Base-by-base conservation (phyloP, 2,888 invertebrate genomes). In the Creontiades dilutus region DNA sequence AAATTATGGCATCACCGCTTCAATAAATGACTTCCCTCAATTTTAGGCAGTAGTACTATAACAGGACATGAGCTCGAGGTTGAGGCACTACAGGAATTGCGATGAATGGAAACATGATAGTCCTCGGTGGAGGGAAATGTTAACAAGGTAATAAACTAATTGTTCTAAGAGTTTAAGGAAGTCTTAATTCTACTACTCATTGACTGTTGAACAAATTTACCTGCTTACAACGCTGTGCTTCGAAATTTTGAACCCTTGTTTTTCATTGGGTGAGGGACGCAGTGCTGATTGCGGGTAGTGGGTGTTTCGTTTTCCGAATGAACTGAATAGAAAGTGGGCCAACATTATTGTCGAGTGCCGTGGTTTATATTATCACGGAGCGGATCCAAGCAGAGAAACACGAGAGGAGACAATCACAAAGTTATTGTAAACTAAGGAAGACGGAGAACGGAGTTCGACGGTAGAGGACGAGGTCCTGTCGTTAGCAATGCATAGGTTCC, bases 351-450 rank as follows among this genome's bases (percentile, higher is more conserved):
- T 57, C 57, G 57, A 57, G 57, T 57, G 57, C 5, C n/a, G 5
- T 5, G n/a, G n/a, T n/a, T 57, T n/a, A 57, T 57, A 57, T 57
- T 57, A 57, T n/a, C 57, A 57, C 16, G 57, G n/a, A 5, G n/a
- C 16, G 57, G 57, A 68, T 5, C 68, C 68, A 2, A 23, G 68
- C 23, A 27, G 68, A 23, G 19, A 37, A 37, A 68, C 19, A 68
- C 68, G 23, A 12, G 11, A 68, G 68, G 68, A 19, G 68, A 68
- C 68, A 68, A 68, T 68, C 68, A 68, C 68, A 68, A 68, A 68
- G 68, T 68, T 68, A 68, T 68, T 68, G 68, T 68, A 68, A 68
- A 68, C 68, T 68, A 68, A 68, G 68, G 68, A 68, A 68, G 68
- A 68, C 68, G 68, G 68, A 19, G 27, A 68, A 68, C 23, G 23